Percentiles rank a stretch among this genome's conserved stretches.
These are phyloP conservation scores for Loriculus beryllinus DNA, from an alignment of 2,797 vertebrate genomes.

Conservation along the genomic window DNA sequence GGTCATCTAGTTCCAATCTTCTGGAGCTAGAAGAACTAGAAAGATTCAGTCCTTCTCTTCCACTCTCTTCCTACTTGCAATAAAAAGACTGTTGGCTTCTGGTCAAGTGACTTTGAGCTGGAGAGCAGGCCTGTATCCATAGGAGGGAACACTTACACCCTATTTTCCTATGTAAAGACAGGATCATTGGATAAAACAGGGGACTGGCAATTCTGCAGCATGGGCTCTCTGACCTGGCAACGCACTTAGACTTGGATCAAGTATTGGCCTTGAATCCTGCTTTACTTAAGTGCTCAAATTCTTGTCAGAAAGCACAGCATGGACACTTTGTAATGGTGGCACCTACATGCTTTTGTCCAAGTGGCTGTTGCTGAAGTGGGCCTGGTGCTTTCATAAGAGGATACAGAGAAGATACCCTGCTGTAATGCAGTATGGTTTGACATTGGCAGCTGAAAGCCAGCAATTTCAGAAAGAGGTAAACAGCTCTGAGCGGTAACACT, in stretches of 20 bases:
- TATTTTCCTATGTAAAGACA: neutral
- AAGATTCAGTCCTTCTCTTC: slow-evolving; percentile 15
- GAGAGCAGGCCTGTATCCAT: neutral
- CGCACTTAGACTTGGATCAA: neutral
- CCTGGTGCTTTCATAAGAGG: neutral
- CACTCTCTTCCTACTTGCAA: neutral
- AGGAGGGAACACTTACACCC: neutral
- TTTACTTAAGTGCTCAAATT: neutral
- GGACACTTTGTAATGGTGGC: neutral
- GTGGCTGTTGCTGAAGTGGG: neutral
- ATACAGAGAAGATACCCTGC: neutral
- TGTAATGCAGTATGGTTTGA: neutral
- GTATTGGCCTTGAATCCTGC: fast-evolving
- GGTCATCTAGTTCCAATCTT: neutral
- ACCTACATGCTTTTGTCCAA: neutral
- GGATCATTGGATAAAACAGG: neutral
- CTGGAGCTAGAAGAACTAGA: neutral
- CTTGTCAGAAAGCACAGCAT: neutral
- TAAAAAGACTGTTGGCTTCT: neutral
- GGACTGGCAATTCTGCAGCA: neutral
- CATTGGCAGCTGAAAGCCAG: neutral
- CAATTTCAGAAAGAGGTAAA: neutral
- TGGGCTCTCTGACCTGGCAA: neutral
- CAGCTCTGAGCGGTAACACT: neutral
- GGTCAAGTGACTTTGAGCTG: neutral